These are phyloP conservation scores for Zele albiditarsus DNA, from an alignment of 2,888 invertebrate species.

Conservation along the genomic window DNA sequence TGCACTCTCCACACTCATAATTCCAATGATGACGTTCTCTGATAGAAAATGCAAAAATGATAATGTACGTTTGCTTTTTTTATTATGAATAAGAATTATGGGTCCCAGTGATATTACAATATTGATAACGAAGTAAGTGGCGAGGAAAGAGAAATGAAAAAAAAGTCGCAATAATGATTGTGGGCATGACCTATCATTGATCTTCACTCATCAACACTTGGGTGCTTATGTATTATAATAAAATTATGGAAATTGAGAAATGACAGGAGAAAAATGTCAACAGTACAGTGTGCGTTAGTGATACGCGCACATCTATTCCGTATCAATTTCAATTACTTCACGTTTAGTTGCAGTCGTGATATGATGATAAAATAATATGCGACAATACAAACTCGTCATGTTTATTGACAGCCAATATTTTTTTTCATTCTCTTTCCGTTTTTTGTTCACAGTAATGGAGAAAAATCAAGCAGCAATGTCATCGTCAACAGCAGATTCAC, in stretches of 20 bases:
- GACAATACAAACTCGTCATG: neutral
- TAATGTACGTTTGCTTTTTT: neutral
- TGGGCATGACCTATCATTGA: conserved; percentile 7
- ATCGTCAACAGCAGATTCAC: conserved; percentile 23
- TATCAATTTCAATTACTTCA: too few species aligned
- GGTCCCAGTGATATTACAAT: neutral
- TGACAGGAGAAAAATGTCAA: too few species aligned
- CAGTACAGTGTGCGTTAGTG: too few species aligned
- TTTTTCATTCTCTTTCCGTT: neutral
- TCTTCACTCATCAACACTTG: neutral
- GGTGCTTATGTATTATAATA: neutral
- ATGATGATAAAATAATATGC: neutral
- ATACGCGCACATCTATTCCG: too few species aligned
- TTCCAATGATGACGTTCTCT: too few species aligned
- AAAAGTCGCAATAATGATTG: neutral
- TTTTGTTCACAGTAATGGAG: conserved; percentile 23
- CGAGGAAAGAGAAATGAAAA: neutral
- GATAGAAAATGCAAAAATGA: too few species aligned
- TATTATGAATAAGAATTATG: neutral
- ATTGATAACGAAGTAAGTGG: neutral
- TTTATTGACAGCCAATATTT: neutral
- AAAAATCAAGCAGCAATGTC: conserved; percentile 30
- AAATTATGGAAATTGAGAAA: too few species aligned
- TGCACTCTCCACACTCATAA: neutral
- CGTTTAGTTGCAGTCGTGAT: neutral